Evolutionary conservation across 1,140 invertebrate species (phyloP).

Genomic region (Andricus grossulariae): DNA sequence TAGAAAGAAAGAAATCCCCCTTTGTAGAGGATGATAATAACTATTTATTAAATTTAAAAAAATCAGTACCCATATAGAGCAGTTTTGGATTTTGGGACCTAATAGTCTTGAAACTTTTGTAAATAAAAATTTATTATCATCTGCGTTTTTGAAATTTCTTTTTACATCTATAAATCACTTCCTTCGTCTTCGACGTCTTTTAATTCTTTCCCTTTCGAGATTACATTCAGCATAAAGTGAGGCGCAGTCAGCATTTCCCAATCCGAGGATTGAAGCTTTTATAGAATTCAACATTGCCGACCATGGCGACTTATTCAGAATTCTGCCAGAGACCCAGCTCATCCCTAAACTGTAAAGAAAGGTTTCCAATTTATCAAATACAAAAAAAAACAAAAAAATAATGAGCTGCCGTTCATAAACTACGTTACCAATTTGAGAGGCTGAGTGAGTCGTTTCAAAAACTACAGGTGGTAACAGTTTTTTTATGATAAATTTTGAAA

Average conservation of each 20-base stretch:
- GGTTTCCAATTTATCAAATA: slow-evolving; percentile 23
- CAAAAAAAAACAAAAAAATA: no score
- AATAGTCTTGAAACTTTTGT: no score
- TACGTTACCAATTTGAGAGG: no score
- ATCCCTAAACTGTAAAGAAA: slow-evolving; percentile 76
- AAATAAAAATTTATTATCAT: neutral
- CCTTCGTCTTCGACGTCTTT: slow-evolving; percentile 66
- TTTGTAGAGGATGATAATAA: no score
- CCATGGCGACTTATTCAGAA: slow-evolving; percentile 65
- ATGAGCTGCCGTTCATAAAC: no score
- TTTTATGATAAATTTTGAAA: no score
- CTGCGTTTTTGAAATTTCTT: neutral
- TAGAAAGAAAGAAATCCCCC: no score
- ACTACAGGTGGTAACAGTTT: no score
- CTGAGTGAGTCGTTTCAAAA: no score
- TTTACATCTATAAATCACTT: slow-evolving; percentile 26
- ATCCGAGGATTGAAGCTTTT: slow-evolving; percentile 79
- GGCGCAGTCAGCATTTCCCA: slow-evolving; percentile 80
- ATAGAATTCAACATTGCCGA: slow-evolving; percentile 74
- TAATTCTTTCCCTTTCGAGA: slow-evolving; percentile 63
- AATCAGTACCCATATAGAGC: no score
- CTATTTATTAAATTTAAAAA: no score
- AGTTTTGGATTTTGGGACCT: no score
- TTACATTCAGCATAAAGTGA: slow-evolving; percentile 70
- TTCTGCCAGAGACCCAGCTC: slow-evolving; percentile 78